These are phyloP conservation scores for Turnix velox DNA, from an alignment of 2,113 vertebrate genomes.

Conservation along the genomic window DNA sequence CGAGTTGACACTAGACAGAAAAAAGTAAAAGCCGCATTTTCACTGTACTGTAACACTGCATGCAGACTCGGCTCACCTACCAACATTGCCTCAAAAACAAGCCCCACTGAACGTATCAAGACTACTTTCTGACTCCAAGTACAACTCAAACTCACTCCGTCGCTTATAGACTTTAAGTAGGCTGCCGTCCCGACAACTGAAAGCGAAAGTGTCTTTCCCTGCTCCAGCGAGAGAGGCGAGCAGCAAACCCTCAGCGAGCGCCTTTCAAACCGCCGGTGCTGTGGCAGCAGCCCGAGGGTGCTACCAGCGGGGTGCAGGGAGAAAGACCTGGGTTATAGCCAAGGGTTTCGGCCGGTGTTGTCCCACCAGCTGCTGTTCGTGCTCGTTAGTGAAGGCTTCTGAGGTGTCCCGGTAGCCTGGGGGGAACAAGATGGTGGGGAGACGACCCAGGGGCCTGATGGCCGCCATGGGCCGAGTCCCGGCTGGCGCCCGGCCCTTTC, in stretches of 20 bases:
- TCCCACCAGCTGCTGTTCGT: background rate
- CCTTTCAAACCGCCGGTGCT: rapidly evolving
- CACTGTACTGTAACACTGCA: rapidly evolving
- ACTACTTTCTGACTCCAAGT: background rate
- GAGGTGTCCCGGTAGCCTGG: rapidly evolving
- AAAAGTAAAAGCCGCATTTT: background rate
- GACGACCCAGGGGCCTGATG: background rate
- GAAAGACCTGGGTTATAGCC: background rate
- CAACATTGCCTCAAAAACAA: background rate
- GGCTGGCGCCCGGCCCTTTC: background rate
- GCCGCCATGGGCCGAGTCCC: rapidly evolving
- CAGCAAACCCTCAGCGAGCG: background rate
- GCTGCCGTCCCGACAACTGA: background rate
- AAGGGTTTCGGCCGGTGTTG: rapidly evolving
- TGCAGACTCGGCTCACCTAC: background rate
- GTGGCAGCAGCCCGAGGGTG: background rate
- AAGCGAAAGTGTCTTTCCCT: background rate
- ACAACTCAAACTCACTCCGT: background rate
- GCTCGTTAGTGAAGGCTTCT: rapidly evolving
- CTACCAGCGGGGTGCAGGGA: rapidly evolving
- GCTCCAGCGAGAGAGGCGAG: background rate
- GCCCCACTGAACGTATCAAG: background rate
- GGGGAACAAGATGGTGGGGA: background rate
- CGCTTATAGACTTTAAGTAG: rapidly evolving
- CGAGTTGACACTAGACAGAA: background rate